These are phyloP conservation scores for Heliocidaris erythrogramma DNA, from an alignment of 35 echinoderm and acorn worm species.

Conservation along the genomic window DNA sequence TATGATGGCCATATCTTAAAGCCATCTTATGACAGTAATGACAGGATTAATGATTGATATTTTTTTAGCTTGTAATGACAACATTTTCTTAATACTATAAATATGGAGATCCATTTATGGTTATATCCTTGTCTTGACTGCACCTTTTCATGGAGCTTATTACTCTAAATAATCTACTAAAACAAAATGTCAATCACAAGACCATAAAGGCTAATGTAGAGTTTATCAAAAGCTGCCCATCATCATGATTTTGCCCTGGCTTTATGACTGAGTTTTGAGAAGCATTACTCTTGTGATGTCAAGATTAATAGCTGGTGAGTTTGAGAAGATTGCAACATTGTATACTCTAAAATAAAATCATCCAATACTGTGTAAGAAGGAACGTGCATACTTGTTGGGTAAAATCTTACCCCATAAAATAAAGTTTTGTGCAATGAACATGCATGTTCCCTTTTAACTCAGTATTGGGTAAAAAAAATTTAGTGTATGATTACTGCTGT, in stretches of 20 bases:
- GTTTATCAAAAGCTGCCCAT: slow-evolving; percentile 10
- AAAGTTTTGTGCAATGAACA: too few relatives aligned
- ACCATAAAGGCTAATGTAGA: neutral
- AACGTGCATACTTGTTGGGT: too few relatives aligned
- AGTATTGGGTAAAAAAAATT: too few relatives aligned
- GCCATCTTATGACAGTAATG: neutral
- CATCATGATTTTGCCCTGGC: neutral
- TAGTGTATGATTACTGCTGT: too few relatives aligned
- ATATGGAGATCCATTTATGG: neutral
- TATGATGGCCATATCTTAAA: neutral
- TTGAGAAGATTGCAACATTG: neutral
- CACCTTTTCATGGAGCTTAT: neutral
- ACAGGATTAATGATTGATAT: neutral
- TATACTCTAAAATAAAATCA: neutral
- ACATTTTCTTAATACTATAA: neutral
- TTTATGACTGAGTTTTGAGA: slow-evolving; percentile 5
- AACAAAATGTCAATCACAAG: neutral
- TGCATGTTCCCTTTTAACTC: too few relatives aligned
- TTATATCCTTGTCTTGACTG: neutral
- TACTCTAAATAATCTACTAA: neutral
- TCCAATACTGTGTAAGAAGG: too few relatives aligned
- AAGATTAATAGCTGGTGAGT: neutral
- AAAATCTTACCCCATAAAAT: too few relatives aligned
- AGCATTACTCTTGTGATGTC: neutral
- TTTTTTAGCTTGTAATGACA: slow-evolving; percentile 14